These are phyloP conservation scores for Ophiodon elongatus DNA, from an alignment of 2,113 vertebrate genomes.

Conservation along the genomic window DNA sequence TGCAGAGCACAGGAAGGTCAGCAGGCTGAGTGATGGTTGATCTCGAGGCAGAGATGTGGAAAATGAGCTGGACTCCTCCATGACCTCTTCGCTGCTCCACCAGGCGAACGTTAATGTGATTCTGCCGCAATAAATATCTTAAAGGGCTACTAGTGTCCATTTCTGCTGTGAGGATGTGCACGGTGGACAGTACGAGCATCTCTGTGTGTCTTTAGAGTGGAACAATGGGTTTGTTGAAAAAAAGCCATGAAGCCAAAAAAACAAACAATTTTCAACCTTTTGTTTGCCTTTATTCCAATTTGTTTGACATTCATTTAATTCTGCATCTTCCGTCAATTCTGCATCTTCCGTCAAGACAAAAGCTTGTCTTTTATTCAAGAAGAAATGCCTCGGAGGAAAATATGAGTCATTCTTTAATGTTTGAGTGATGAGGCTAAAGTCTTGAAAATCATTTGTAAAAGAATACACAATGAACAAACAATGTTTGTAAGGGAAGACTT, in stretches of 20 bases:
- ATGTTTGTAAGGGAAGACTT: background rate
- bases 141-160: background rate
- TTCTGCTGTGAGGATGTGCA: conserved; percentile 1
- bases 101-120: conserved; percentile 48
- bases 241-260: background rate
- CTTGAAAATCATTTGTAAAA: background rate
- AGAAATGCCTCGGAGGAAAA: background rate
- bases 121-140: conserved; percentile 48
- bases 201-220: background rate
- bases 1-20: conserved; percentile 43
- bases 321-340: background rate
- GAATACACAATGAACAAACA: background rate
- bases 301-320: conserved; percentile 3
- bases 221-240: background rate
- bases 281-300: background rate
- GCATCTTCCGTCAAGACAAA: background rate
- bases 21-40: conserved; percentile 30
- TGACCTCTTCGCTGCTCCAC: conserved; percentile 45
- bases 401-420: background rate
- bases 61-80: conserved; percentile 56
- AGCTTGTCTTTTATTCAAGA: background rate
- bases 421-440: background rate
- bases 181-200: background rate
- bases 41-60: conserved; percentile 52
- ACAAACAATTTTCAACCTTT: background rate